These are phyloP conservation scores for Lutraria lutraria DNA, from an alignment of 2,888 invertebrate genomes.

Conservation along the genomic window DNA sequence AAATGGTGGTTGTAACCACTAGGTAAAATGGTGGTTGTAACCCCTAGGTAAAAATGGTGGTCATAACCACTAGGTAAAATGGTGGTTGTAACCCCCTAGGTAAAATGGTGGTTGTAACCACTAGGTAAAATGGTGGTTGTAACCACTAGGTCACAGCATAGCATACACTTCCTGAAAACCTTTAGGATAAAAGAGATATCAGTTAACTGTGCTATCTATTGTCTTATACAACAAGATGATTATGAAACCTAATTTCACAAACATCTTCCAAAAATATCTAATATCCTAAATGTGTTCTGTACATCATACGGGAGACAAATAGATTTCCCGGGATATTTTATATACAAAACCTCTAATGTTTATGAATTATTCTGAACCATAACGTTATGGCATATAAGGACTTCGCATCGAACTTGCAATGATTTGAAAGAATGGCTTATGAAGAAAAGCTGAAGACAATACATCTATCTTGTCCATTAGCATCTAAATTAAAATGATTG, in stretches of 20 bases:
- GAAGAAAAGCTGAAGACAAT: background rate
- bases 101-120: too few species aligned
- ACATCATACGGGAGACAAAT: background rate
- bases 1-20: too few species aligned
- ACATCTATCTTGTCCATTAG: background rate
- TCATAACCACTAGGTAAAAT: too few species aligned
- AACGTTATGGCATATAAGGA: background rate
- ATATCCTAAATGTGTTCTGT: conserved; percentile 11
- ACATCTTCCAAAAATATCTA: background rate
- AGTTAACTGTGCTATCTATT: background rate
- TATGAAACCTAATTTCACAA: background rate
- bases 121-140: too few species aligned
- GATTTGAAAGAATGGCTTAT: too few species aligned
- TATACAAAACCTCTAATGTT: background rate
- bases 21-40: too few species aligned
- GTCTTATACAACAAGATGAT: background rate
- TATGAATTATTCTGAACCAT: conserved; percentile 7
- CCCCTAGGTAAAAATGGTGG: too few species aligned
- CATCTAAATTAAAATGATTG: background rate
- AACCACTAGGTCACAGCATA: too few species aligned
- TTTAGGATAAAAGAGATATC: background rate
- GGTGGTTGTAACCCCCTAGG: too few species aligned
- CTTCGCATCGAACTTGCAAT: background rate
- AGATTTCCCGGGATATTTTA: background rate
- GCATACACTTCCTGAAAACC: background rate